Base-by-base conservation (phyloP, 2,797 vertebrate species). In the Eremophila alpestris region DNA sequence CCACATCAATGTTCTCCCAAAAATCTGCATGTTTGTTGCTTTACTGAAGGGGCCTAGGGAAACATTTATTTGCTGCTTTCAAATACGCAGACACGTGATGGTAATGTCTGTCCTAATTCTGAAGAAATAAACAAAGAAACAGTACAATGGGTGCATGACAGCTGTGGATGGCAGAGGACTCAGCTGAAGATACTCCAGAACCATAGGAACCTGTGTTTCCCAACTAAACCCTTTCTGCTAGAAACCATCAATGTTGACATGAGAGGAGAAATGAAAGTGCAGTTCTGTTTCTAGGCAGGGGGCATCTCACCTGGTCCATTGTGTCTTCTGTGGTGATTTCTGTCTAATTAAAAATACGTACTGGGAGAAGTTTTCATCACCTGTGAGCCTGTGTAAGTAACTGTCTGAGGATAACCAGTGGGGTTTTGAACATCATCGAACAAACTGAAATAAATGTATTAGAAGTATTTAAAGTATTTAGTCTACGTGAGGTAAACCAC, bases 281-380 rank as follows among this genome's bases (percentile, higher is more conserved):
- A 27, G 0, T 67, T 71, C 34, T 62, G 1, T 85, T 94, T 79
- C 74, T 51, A 55, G 40, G 55, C 56, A 62, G n/a, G n/a, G 34
- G 34, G 19, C 10, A 10, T 64, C 70, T 78, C 16, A 22, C 62
- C 40, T 58, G 34, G 36, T 40, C 38, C 2, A 0, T 55, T 0
- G 0, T 52, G 18, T 88, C 78, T 68, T n/a, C 52, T 48, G 10
- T 65, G 22, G 34, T 73, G 17, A 41, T 62, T 81, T 68, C 43
- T 64, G 5, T 67, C 58, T 52, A 34, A 46, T 45, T 63, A 54
- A 54, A 83, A 23, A 20, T 27, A 38, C 2, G 4, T 76, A 13
- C 16, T 26, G 19, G 29, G 24, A 69, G 34, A 73, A 67, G 5
- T 78, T 93, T 90, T 63, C 29, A 3, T 82, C 19, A 13, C 34